phyloP scores from a whole-genome alignment of 2,888 invertebrate genomes.

The Vandiemenella viatica region DNA sequence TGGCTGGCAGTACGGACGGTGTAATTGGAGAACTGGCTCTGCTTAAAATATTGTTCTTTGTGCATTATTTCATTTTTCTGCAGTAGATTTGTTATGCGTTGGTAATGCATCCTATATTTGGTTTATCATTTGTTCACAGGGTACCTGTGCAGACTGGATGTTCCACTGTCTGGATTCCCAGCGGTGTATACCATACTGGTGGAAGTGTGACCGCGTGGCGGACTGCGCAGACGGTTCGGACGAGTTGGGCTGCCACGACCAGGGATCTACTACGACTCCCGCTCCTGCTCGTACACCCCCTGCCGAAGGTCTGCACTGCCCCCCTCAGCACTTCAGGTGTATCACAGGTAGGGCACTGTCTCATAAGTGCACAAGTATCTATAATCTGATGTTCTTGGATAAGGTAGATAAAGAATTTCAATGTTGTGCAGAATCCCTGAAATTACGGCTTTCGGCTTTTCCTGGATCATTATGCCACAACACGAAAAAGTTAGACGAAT shows the following conservation, averaged over 20 bases:
- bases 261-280: constrained; percentile 20
- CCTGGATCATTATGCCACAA: no score
- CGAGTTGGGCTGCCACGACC: constrained; percentile 42
- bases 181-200: constrained; percentile 25
- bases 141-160: constrained; percentile 59
- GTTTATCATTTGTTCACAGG: constrained; percentile 12
- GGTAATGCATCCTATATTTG: neutral
- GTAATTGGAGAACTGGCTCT: no score
- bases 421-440: no score
- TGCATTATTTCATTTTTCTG: no score
- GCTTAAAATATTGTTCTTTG: no score
- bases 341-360: constrained; percentile 27
- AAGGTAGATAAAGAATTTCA: no score
- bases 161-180: constrained; percentile 53
- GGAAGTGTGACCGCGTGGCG: constrained; percentile 59
- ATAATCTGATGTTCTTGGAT: no score
- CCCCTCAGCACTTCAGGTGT: constrained; percentile 41
- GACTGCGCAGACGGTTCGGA: constrained; percentile 65
- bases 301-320: constrained; percentile 30
- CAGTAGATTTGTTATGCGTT: no score
- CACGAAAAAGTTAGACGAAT: no score
- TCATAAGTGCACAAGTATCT: no score
- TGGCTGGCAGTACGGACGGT: no score
- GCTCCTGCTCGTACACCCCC: constrained; percentile 18
- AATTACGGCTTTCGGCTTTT: no score